These are phyloP conservation scores for Apamea crenata DNA, from an alignment of 2,888 invertebrate genomes.

Conservation along the genomic window DNA sequence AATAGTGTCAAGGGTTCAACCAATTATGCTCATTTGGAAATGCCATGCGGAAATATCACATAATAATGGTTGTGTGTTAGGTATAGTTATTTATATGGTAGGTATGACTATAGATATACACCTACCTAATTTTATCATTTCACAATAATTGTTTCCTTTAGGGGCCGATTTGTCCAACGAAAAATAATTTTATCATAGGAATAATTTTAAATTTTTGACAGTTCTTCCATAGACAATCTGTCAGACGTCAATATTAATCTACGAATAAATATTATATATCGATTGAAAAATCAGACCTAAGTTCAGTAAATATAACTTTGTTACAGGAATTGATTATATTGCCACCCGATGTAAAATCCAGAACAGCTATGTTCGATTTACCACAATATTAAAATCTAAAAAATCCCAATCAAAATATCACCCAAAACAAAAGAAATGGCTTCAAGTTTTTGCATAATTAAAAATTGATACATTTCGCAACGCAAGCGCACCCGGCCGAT, in stretches of 20 bases:
- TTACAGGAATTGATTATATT: not conserved
- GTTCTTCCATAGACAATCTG: too few species aligned
- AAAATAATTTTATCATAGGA: too few species aligned
- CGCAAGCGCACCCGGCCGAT: conserved; percentile 64
- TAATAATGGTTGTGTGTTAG: not conserved
- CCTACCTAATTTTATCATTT: not conserved
- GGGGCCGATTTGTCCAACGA: too few species aligned
- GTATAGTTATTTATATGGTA: not conserved
- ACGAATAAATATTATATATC: too few species aligned
- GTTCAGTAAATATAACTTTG: not conserved
- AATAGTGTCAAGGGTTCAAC: not conserved
- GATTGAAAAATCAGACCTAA: too few species aligned
- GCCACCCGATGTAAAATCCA: not conserved
- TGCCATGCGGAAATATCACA: not conserved
- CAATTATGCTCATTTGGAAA: not conserved
- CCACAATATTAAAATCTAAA: not conserved
- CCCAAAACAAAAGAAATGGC: conserved; percentile 1
- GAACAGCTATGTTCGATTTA: too few species aligned
- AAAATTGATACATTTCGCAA: conserved; percentile 59
- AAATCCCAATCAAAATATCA: not conserved
- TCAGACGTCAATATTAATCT: too few species aligned
- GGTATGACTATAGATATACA: not conserved
- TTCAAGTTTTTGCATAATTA: conserved; percentile 56
- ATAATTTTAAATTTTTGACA: too few species aligned
- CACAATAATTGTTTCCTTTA: conserved; percentile 24